phyloP scores from a whole-genome alignment of 2,888 invertebrate species.

The Conistra vaccinii region DNA sequence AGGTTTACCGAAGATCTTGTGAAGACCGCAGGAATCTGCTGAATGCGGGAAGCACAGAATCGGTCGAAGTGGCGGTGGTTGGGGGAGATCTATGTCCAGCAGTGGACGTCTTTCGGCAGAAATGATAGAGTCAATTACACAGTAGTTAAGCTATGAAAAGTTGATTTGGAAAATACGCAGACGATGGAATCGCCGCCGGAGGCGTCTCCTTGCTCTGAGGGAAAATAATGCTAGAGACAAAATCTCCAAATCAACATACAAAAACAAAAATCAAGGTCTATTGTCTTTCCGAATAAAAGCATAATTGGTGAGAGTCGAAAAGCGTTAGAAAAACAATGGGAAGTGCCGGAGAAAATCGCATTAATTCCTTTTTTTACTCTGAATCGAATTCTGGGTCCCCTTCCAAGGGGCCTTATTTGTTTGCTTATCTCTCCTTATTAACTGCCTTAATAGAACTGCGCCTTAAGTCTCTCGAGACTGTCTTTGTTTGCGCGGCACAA shows the following conservation, averaged over 20 bases:
- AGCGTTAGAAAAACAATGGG: conserved; percentile 66
- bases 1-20: too few relatives aligned
- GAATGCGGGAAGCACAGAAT: too few relatives aligned
- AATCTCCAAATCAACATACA: conserved; percentile 33
- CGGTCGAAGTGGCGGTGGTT: too few relatives aligned
- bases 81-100: too few relatives aligned
- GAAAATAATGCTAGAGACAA: conserved; percentile 27
- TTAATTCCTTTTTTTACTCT: conserved; percentile 68
- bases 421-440: conserved; percentile 77
- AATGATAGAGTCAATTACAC: too few relatives aligned
- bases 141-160: neutral
- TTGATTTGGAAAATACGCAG: neutral
- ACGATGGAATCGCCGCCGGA: neutral
- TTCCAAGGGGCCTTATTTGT: conserved; percentile 67
- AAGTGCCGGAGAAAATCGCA: conserved; percentile 51
- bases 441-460: conserved; percentile 73
- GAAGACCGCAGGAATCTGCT: too few relatives aligned
- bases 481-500: conserved; percentile 56
- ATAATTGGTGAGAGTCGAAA: conserved; percentile 59
- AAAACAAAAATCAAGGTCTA: conserved; percentile 51
- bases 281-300: conserved; percentile 54
- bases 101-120: too few relatives aligned
- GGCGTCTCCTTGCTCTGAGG: neutral
- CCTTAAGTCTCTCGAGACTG: conserved; percentile 67
- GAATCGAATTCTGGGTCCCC: conserved; percentile 65